Base-by-base conservation (phyloP, 1,140 invertebrate species). In the Carposina sasakii region DNA sequence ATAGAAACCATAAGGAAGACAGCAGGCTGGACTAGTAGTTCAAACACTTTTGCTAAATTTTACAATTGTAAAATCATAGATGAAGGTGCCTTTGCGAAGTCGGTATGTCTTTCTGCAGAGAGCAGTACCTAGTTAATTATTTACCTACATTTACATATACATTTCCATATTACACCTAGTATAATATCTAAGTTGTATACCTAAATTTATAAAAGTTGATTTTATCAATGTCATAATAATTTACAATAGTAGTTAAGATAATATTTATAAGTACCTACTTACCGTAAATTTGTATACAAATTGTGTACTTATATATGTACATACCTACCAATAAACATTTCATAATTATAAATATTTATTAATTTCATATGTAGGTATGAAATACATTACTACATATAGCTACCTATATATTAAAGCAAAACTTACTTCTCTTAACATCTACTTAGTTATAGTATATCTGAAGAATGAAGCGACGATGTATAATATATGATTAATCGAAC, bases 21-120 rank as follows among this genome's bases (percentile, higher is more conserved):
- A 16, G 62, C 58, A 0, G 59, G 62, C 12, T 64, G 59, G 59
- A 46, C 49, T 15, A n/a, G 26, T n/a, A 12, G 16, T 1, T 63
- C 57, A 2, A 24, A 57, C 12, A 47, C 50, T 8, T 63, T 63
- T 31, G 52, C 36, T 9, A 44, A 33, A n/a, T 60, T 63, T 34
- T 63, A 63, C 45, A 52, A 63, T 16, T 52, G 60, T n/a, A n/a
- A 19, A 2, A 22, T 40, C 20, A n/a, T 40, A 9, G 20, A n/a
- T n/a, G 20, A 22, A n/a, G 37, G 20, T 2, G 21, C 21, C 12
- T 28, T 28, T 28, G 24, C 24, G 12, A 28, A 12, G 12, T 28
- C 24, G 6, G 12, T 28, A 6, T 28, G 24, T 12, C 12, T 28
- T 6, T 28, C 24, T 6, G 6, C 12, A 28, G 6, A 6, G 12